A percentile compares a stretch with the other conserved stretches of the same genome.
Conservation (phyloP, 2,888 invertebrate genomes). For the Archaeoteleia sp. region DNA sequence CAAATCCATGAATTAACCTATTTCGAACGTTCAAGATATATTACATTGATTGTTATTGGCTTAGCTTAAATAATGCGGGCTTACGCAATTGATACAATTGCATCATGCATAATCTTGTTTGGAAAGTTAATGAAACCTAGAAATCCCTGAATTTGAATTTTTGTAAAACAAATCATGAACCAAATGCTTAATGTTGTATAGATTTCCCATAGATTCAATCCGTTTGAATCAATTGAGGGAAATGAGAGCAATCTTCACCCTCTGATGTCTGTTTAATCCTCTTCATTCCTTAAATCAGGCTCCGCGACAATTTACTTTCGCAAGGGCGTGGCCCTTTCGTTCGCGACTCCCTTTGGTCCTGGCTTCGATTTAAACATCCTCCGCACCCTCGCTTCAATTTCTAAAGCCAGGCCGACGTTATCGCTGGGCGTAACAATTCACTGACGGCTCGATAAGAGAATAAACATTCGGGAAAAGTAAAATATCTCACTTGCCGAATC, state of each 20-base stretch:
- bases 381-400: conserved; percentile 28
- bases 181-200: too few species aligned
- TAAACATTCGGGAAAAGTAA: conserved; percentile 19
- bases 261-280: conserved; percentile 36
- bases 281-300: conserved; percentile 42
- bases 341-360: conserved; percentile 18
- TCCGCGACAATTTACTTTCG: conserved; percentile 47
- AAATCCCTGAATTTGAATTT: too few species aligned
- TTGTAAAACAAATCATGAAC: too few species aligned
- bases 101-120: too few species aligned
- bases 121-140: too few species aligned
- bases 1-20: too few species aligned
- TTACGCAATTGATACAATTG: too few species aligned
- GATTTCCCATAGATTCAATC: too few species aligned
- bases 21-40: too few species aligned
- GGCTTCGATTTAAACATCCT: conserved; percentile 43
- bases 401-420: conserved; percentile 33
- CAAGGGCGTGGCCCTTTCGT: conserved; percentile 37
- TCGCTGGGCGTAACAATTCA: conserved; percentile 31
- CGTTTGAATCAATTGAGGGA: conserved; percentile 35
- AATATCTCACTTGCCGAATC: conserved; percentile 2
- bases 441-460: conserved; percentile 29
- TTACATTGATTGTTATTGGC: too few species aligned
- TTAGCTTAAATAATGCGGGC: too few species aligned
- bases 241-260: conserved; percentile 36